phyloP scores from a whole-genome alignment of 2,888 invertebrate genomes.

The Embidobia sp. region DNA sequence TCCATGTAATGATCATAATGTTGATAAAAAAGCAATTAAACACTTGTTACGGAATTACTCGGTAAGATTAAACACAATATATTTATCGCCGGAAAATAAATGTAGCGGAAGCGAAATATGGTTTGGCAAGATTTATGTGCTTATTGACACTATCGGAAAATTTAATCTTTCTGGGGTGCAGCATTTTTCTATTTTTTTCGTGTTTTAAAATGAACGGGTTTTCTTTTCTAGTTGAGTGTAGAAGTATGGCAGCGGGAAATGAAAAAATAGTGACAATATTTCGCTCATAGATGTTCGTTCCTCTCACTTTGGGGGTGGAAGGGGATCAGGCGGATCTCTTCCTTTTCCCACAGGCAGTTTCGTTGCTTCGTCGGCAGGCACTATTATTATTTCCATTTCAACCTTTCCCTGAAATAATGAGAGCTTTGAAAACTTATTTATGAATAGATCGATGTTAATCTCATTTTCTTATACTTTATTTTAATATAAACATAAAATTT shows the following conservation, averaged over 20 bases:
- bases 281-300: constrained; percentile 31
- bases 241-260: neutral
- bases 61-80: constrained; percentile 6
- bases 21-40: constrained; percentile 33
- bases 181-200: constrained; percentile 11
- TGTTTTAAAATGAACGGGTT: constrained; percentile 12
- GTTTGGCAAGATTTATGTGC: constrained; percentile 25
- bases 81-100: constrained; percentile 5
- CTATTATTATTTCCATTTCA: constrained; percentile 86
- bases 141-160: constrained; percentile 9
- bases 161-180: constrained; percentile 38
- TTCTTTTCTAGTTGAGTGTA: neutral
- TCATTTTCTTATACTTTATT: neutral
- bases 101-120: constrained; percentile 17
- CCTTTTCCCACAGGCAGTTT: constrained; percentile 86
- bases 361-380: constrained; percentile 84
- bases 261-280: constrained; percentile 43
- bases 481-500: neutral
- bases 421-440: constrained; percentile 25
- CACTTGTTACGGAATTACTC: neutral
- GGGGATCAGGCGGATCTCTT: constrained; percentile 84
- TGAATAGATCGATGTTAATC: neutral
- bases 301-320: constrained; percentile 86
- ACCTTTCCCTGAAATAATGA: constrained; percentile 85
- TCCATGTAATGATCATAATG: constrained; percentile 28